These are phyloP conservation scores for Eulemur rufifrons DNA, from an alignment of 2,113 vertebrate species.

Conservation along the genomic window DNA sequence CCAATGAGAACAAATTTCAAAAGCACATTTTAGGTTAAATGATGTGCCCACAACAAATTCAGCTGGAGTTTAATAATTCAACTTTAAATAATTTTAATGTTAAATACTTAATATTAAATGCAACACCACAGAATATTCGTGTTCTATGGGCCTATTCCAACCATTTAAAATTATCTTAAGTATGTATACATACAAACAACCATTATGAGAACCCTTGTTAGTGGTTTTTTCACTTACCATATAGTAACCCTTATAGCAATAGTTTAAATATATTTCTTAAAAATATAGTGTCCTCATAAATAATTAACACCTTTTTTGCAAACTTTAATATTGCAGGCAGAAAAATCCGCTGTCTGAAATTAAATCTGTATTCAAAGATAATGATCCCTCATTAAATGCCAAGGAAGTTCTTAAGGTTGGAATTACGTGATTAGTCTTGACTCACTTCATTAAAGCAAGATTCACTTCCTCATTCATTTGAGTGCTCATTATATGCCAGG, in stretches of 20 bases:
- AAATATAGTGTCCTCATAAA: constrained; percentile 35
- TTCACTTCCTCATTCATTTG: not conserved
- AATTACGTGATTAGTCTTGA: constrained; percentile 24
- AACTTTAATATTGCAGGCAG: constrained; percentile 12
- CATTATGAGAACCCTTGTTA: constrained; percentile 34
- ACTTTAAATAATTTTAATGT: not conserved
- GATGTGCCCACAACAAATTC: constrained; percentile 42
- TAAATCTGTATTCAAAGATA: constrained; percentile 42
- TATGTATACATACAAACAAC: not conserved
- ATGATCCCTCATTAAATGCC: not conserved
- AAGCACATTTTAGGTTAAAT: not conserved
- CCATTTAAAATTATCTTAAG: not conserved
- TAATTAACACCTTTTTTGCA: not conserved
- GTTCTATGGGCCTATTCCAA: not conserved
- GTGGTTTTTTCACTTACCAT: constrained; percentile 57
- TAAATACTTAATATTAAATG: not conserved
- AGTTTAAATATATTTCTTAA: constrained; percentile 78
- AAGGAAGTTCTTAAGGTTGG: not conserved
- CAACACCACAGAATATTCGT: not conserved
- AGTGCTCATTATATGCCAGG: not conserved
- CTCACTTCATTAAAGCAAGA: constrained; percentile 30
- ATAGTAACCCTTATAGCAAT: constrained; percentile 60
- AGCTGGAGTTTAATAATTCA: not conserved
- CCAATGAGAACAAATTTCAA: not conserved
- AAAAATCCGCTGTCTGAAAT: not conserved